Base-by-base conservation (phyloP, 1,140 invertebrate genomes). In the Chironomus tepperi region DNA sequence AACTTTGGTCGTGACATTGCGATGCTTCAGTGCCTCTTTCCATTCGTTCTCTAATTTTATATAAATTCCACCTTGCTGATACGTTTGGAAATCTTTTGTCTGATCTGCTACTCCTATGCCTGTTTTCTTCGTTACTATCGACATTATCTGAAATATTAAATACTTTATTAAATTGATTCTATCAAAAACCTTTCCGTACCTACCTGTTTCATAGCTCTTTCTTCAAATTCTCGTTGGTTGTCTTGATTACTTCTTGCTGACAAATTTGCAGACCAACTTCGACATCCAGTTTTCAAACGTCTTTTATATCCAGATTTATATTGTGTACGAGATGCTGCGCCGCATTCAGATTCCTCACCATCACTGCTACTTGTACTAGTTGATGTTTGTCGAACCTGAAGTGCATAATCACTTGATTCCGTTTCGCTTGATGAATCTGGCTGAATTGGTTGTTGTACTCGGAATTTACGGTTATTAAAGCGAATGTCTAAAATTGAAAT, bases 191-290 rank as follows among this genome's bases (percentile, higher is more conserved):
- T 34, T 34, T 34, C 24, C 1, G 2, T 34, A 34, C 5, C 24
- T 34, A 34, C 24, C 24, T 91, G 88, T 65, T 86, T 84, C 64
- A 89, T 86, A 1, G 88, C 86, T 77, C 86, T 87, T 83, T 94
- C 93, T 82, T 94, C 93, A 78, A 88, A 90, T 73, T 93, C 89
- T 21, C 93, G 83, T 81, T 94, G 93, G 78, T 91, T 89, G 79
- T 94, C 92, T 81, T 94, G 93, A 83, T 94, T 94, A 78, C 89
- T 92, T 75, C 92, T 86, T 24, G 91, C 88, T 1, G 89, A 90
- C 67, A 91, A 83, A 75, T 90, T 88, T 8, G 86, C 79, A 74
- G 87, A 89, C 93, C 93, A 94, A 18, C 73, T 64, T 7, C 73
- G 15, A 24, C 42, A 21, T 19, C 73, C 19, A 18, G 21, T 64